Percentiles rank a stretch among this genome's conserved stretches.
Evolutionary conservation across 1,140 invertebrate genomes (phyloP).

Genomic region (Atta texana): DNA sequence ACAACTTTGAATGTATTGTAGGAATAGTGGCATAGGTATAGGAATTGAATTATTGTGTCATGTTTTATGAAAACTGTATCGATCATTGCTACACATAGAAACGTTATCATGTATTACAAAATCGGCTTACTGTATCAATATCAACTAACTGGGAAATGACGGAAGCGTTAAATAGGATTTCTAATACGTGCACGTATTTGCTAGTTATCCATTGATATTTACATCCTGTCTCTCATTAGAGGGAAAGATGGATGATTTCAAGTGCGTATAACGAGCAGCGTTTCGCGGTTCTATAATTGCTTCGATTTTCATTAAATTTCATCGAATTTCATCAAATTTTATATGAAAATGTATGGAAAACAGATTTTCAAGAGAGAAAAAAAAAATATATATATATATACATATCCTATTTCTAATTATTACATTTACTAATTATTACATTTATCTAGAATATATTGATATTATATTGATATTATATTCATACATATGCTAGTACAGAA

Average conservation of each 20-base stretch:
- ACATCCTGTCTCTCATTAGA: conserved; percentile 70
- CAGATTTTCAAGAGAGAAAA: conserved; percentile 19
- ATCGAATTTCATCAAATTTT: conserved; percentile 67
- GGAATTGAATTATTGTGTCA: conserved; percentile 12
- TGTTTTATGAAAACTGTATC: conserved; percentile 25
- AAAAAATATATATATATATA: not conserved
- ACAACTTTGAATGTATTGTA: not conserved
- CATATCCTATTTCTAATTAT: not conserved
- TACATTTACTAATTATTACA: conserved; percentile 13
- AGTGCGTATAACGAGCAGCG: conserved; percentile 11
- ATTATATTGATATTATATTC: not conserved
- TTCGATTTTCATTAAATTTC: conserved; percentile 32
- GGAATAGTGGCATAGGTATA: not conserved
- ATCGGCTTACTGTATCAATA: conserved; percentile 55
- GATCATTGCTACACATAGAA: not conserved
- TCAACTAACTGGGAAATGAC: conserved; percentile 23
- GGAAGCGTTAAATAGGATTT: conserved; percentile 35
- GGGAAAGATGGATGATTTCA: conserved; percentile 60
- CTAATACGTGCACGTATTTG: conserved; percentile 13
- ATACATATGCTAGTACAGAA: not conserved
- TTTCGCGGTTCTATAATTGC: conserved; percentile 44
- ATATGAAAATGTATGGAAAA: not conserved
- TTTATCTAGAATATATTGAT: conserved; percentile 26
- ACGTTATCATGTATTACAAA: not conserved
- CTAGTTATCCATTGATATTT: conserved; percentile 48